phyloP scores from a whole-genome alignment of 1,140 invertebrate genomes.

The Psix sp. region DNA sequence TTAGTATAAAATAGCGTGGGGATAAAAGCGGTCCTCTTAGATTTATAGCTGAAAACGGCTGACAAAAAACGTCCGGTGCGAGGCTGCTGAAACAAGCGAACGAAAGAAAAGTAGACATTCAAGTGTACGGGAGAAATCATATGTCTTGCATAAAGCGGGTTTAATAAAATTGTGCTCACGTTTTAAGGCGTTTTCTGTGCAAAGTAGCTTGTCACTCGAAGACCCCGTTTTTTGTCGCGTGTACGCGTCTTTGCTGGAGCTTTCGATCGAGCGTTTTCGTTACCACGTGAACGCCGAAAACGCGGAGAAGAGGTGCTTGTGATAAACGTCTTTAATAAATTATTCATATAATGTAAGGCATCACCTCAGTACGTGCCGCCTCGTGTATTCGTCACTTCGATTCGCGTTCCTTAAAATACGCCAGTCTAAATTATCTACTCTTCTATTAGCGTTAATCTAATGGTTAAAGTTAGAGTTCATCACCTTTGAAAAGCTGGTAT shows the following conservation, averaged over 20 bases:
- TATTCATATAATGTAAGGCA: conserved; percentile 65
- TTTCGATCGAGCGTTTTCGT: conserved; percentile 54
- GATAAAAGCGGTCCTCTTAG: conserved; percentile 1
- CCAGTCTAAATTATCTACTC: conserved; percentile 41
- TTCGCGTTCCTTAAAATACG: conserved; percentile 47
- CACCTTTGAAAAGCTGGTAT: background rate
- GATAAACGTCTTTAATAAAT: conserved; percentile 68
- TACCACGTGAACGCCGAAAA: conserved; percentile 53
- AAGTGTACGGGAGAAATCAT: conserved; percentile 34
- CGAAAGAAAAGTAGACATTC: too few relatives aligned
- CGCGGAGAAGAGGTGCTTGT: conserved; percentile 57
- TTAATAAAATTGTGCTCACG: conserved; percentile 58
- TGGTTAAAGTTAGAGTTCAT: conserved; percentile 13
- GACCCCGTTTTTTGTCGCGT: conserved; percentile 34
- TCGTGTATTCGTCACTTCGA: conserved; percentile 59
- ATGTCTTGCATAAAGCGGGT: conserved; percentile 21
- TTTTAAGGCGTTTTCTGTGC: conserved; percentile 49
- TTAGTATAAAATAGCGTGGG: background rate
- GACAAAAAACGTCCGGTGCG: too few relatives aligned
- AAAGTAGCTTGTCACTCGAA: conserved; percentile 46
- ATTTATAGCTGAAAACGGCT: conserved; percentile 18
- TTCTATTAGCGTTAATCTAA: conserved; percentile 5
- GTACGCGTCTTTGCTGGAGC: conserved; percentile 31
- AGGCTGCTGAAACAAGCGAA: background rate
- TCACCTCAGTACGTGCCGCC: conserved; percentile 47